These are phyloP conservation scores for Prinia subflava DNA, from an alignment of 2,113 vertebrate genomes.

Conservation along the genomic window DNA sequence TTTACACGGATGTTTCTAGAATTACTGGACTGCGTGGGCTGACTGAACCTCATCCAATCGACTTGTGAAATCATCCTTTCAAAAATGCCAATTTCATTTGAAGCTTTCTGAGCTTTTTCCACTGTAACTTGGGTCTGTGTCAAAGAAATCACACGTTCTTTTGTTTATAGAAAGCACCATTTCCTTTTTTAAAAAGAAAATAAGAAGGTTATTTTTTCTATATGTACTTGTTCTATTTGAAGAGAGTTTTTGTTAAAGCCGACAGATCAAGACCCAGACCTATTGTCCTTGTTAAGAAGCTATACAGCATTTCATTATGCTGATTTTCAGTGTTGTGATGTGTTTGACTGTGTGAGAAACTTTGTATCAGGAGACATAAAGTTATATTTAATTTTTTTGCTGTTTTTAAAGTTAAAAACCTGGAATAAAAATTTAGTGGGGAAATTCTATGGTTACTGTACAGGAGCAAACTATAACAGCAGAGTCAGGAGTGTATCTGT, in stretches of 20 bases:
- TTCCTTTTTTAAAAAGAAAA: conserved; percentile 64
- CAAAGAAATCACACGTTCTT: background rate
- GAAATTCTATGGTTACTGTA: conserved; percentile 34
- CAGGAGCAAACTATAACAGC: conserved; percentile 20
- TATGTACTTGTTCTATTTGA: conserved; percentile 56
- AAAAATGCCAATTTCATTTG: conserved; percentile 25
- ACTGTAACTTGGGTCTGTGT: conserved; percentile 39
- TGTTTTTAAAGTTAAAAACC: conserved; percentile 50
- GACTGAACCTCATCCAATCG: conserved; percentile 28
- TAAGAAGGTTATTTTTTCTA: conserved; percentile 62
- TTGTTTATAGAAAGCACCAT: conserved; percentile 53
- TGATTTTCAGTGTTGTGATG: conserved; percentile 62
- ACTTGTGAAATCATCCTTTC: conserved; percentile 38
- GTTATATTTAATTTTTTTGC: conserved; percentile 45
- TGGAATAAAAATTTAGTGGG: conserved; percentile 33
- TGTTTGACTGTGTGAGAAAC: conserved; percentile 39
- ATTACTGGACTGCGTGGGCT: background rate
- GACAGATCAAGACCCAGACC: background rate
- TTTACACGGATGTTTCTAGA: conserved; percentile 15
- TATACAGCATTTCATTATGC: conserved; percentile 47
- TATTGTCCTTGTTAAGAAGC: conserved; percentile 32
- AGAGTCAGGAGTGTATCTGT: background rate
- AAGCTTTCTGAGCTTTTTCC: conserved; percentile 36
- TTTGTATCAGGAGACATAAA: conserved; percentile 33
- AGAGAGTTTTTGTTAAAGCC: conserved; percentile 62